Evolutionary conservation across 2,113 vertebrate genomes (phyloP), one percentile per base, ranked within the genome.

Genomic region (Phaethon lepturus): DNA sequence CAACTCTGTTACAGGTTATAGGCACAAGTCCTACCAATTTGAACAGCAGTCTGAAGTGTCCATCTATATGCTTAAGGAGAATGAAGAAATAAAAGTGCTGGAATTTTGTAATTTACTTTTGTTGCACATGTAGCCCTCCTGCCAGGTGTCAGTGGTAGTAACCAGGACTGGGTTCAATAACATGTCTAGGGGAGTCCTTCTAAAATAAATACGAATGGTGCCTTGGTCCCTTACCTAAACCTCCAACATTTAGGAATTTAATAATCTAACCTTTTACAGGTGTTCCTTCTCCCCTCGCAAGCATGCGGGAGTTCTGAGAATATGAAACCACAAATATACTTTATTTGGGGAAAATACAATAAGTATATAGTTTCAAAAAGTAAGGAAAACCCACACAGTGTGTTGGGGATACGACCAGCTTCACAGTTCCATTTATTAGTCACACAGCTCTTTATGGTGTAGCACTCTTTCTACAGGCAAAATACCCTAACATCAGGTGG

Each of bases 81-180:
- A 92, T 24, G 64, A 91, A 69, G 73, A 95, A 94, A 97, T 94
- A 89, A 89, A 97, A 95, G 62, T 49, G 17, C 64, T 91, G 96
- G 96, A 97, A 97, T 97, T 92, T 94, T 84, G 91, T 82, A 96
- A 95, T 97, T 95, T 96, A 92, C 29, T 96, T 91, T 42, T 53
- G 83, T 81, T 95, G n/a, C 91, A 92, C 28, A 56, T 60, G 79
- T 81, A 95, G 86, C 83, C 94, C 95, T 95, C 96, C 93, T 92
- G 91, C 95, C 88, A 97, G 88, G 95, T 95, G 95, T 96, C 78
- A 92, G 83, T 86, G 40, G 73, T 75, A 97, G 83, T 96, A 95
- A 93, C 86, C 96, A 95, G 86, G 56, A 62, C 79, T 75, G 40
- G 19, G 17, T 64, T 95, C 95, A 95, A 93, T 95, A 95, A 92